Base-by-base conservation (phyloP, 1,140 invertebrate species). In the Apis cerana region DNA sequence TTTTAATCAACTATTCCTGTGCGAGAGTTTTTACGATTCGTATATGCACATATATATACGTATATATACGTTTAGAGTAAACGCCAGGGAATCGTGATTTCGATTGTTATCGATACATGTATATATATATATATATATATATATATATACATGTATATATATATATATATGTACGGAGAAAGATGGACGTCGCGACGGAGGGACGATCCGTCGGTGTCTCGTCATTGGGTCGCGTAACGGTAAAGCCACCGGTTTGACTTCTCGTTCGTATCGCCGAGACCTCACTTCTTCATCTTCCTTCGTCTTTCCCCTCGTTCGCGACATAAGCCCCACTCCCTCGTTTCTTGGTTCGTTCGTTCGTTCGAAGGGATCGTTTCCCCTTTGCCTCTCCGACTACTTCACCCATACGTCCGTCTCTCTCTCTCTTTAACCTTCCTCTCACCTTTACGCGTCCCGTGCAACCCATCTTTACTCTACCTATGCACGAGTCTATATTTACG, bases 221-320 rank as follows among this genome's bases (percentile, higher is more conserved):
- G 90, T 90, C 89, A 91, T 91, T 92, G 92, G 93, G 92, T 93
- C 93, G 90, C 84, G 85, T 93, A 94, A 93, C 93, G 92, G 93
- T 93, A 93, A 88, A 88, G 85, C 33, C 78, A 82, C 79, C 85
- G 83, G 83, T 90, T 83, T 74, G 87, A 87, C 80, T 90, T 74
- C 77, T 87, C 76, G 85, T 88, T 75, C 80, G 75, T 85, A 89
- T 89, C 75, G 83, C 85, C 33, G 61, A 48, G 62, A 79, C 71
- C 56, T 79, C 43, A 71, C 56, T 54, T 33, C 33, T 43, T 54
- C 68, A 54, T 50, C 58, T 64, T 68, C 50, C 23, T 27, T 8
- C 65, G 69, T 84, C 76, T 68, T 62, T 78, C 64, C 64, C 61
- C 43, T 76, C 23, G 19, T 68, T 50, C 65, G 43, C 33, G 33